Evolutionary conservation across 2,888 invertebrate species (phyloP), one percentile per base, ranked within the genome.

Genomic region (Dolomedes plantarius): DNA sequence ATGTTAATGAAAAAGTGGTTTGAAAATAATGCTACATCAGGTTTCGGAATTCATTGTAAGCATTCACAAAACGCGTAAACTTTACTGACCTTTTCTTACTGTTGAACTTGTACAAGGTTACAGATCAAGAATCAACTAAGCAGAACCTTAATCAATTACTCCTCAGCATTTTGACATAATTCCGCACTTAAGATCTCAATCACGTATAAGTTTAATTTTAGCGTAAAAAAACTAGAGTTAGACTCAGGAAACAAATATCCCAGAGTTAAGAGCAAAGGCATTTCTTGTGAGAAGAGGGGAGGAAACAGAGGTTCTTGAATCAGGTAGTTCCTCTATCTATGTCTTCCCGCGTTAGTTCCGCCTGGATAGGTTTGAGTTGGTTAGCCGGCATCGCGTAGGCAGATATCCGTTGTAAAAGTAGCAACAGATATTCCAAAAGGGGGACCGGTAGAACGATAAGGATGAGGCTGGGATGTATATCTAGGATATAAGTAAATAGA

Each of bases 291-390:
- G 23, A 23, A 9, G n/a, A 46, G 41, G 41, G 41, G 16, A 16
- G 19, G 56, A 56, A 56, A 5, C 36, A 7, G 9, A 23, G 23
- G 3, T 16, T 56, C 16, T 6, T 23, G 1, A 56, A 5, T 23
- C 23, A 56, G 23, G 5, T 56, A 16, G 23, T 23, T 46, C 16
- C 16, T 56, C 56, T 56, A 56, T 56, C 56, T 56, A 11, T 2
- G 73, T 80, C 79, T 16, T 65, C 50, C 65, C 50, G 32, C 23
- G 67, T 80, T 80, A 80, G 73, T 80, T 80, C 79, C 73, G 50
- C 28, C 13, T 31, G 9, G 31, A 2, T 28, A 69, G 2, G 13
- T 72, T 64, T 73, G 79, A 72, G 36, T 28, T 64, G 29, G 39
- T 75, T 28, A 23, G 67, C 11, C 23, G 28, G 19, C 31, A 7